A percentile compares a stretch with the other conserved stretches of the same genome.
Evolutionary conservation across 2,888 invertebrate genomes (phyloP).

Genomic region (Drosophila helvetica): DNA sequence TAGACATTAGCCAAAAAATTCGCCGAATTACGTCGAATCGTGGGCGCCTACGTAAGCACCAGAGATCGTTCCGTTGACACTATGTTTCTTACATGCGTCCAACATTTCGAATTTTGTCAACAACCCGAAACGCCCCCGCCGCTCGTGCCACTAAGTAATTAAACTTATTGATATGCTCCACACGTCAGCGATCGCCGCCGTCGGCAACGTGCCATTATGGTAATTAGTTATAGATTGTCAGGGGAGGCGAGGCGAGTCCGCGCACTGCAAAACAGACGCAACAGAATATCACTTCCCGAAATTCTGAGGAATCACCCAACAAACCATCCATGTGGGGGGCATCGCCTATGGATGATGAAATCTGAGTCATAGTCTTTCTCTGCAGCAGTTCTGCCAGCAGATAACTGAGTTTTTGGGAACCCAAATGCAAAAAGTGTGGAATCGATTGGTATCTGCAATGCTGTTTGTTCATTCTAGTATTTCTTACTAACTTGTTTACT

Average conservation of each 20-base stretch:
- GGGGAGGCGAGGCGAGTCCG: neutral
- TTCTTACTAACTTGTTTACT: constrained; percentile 59
- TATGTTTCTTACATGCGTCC: constrained; percentile 51
- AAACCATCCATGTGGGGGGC: neutral
- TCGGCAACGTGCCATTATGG: constrained; percentile 67
- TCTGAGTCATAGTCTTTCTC: constrained; percentile 27
- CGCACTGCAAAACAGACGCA: constrained; percentile 24
- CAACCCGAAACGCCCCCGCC: constrained; percentile 52
- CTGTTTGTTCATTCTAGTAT: constrained; percentile 20
- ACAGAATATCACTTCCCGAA: constrained; percentile 31
- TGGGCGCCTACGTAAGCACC: constrained; percentile 38
- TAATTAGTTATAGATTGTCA: constrained; percentile 43
- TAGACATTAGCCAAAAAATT: constrained; percentile 57
- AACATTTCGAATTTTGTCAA: constrained; percentile 54
- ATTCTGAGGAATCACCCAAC: constrained; percentile 20
- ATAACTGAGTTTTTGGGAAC: constrained; percentile 30
- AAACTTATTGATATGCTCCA: constrained; percentile 50
- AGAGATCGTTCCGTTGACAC: constrained; percentile 16
- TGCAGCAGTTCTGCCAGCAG: constrained; percentile 19
- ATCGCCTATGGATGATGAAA: neutral
- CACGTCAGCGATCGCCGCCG: constrained; percentile 58
- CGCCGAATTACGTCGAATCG: constrained; percentile 59
- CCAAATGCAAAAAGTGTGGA: neutral
- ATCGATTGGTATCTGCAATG: constrained; percentile 10
- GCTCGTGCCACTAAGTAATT: constrained; percentile 51